Conservation (phyloP, 2,113 vertebrate genomes). For the Eonycteris spelaea region DNA sequence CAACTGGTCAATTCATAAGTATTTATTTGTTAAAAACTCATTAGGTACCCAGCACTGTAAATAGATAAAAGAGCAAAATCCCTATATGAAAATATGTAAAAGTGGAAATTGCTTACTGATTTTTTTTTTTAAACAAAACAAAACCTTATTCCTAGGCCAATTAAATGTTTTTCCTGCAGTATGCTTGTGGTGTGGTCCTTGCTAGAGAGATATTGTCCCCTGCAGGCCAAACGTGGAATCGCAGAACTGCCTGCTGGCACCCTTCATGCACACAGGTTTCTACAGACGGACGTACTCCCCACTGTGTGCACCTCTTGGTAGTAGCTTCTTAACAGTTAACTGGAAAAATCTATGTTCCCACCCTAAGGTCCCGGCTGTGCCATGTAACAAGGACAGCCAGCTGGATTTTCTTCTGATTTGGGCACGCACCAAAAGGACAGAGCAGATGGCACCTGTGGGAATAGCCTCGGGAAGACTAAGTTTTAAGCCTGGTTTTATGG, state of each 20-base stretch:
- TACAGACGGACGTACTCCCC: neutral
- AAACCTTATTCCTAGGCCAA: slow-evolving; percentile 30
- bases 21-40: slow-evolving; percentile 15
- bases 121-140: neutral
- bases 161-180: neutral
- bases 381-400: neutral
- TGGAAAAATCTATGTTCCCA: slow-evolving; percentile 1
- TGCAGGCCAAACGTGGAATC: neutral
- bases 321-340: slow-evolving; percentile 25
- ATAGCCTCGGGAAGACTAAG: neutral
- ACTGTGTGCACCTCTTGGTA: neutral
- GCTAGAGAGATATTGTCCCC: neutral
- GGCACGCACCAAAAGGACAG: neutral
- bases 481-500: neutral
- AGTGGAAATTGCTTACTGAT: slow-evolving; percentile 20
- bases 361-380: neutral
- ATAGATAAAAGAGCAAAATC: neutral
- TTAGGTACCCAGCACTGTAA: neutral
- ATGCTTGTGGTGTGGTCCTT: neutral
- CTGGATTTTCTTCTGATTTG: neutral
- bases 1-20: neutral
- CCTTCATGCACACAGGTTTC: neutral
- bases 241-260: neutral
- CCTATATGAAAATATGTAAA: neutral
- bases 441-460: neutral